Percentiles rank a stretch among this genome's conserved stretches.
phyloP scores from a whole-genome alignment of 2,113 vertebrate genomes.

The Amia ocellicauda region DNA sequence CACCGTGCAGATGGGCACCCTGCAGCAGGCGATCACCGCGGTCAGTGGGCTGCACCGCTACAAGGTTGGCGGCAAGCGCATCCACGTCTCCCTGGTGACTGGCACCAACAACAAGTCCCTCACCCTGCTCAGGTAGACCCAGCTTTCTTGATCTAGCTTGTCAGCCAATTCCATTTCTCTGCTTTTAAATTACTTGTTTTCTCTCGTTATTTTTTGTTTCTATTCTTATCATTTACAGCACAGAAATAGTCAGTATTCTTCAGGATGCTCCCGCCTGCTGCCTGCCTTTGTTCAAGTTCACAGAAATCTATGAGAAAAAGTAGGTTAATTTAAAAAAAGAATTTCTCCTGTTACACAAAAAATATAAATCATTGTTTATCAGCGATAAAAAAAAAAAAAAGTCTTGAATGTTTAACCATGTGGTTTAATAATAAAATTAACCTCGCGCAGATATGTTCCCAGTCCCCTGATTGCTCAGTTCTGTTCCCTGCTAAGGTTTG shows the following conservation, averaged over 20 bases:
- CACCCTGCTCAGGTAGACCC: slow-evolving; percentile 76
- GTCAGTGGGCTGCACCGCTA: slow-evolving; percentile 85
- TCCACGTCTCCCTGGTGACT: slow-evolving; percentile 87
- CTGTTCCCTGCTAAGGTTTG: slow-evolving; percentile 64
- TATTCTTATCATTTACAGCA: slow-evolving; percentile 59
- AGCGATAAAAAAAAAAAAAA: neutral
- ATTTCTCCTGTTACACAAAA: neutral
- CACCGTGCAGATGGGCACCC: slow-evolving; percentile 82
- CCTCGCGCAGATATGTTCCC: too few relatives aligned
- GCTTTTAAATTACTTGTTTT: too few relatives aligned
- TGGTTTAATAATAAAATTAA: too few relatives aligned
- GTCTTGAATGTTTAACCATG: neutral
- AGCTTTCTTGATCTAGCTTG: neutral
- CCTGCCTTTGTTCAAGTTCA: slow-evolving; percentile 90
- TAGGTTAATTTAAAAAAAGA: slow-evolving; percentile 67
- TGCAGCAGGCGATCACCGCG: slow-evolving; percentile 87
- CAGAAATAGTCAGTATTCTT: slow-evolving; percentile 82
- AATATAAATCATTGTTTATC: neutral
- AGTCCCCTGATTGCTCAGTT: neutral
- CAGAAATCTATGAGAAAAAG: slow-evolving; percentile 96
- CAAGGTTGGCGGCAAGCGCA: slow-evolving; percentile 89
- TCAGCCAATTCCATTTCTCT: too few relatives aligned
- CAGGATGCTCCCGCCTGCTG: slow-evolving; percentile 93
- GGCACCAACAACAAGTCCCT: slow-evolving; percentile 81
- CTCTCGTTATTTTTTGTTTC: neutral